Evolutionary conservation across 2,113 vertebrate genomes (phyloP).

Genomic region (Mus spicilegus): DNA sequence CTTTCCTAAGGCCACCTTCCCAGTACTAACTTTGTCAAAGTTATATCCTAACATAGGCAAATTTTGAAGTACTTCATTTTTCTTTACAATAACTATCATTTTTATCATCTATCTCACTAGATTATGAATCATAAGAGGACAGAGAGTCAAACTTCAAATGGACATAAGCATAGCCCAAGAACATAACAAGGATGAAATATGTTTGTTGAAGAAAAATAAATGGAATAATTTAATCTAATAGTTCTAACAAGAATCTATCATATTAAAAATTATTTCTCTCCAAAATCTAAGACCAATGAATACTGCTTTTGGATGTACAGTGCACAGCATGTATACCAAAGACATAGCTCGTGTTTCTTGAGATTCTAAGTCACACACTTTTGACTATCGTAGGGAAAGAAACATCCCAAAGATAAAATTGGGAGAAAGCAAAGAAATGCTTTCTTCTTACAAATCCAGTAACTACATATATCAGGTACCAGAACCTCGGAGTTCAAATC

Average conservation of each 20-base stretch:
- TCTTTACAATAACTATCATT: constrained; percentile 37
- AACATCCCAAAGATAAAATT: constrained; percentile 43
- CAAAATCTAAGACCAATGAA: not conserved
- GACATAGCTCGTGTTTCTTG: constrained; percentile 4
- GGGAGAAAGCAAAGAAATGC: not conserved
- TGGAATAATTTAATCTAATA: constrained; percentile 61
- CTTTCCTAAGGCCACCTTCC: constrained; percentile 4
- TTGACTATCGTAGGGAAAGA: constrained; percentile 12
- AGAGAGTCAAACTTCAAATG: not conserved
- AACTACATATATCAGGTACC: constrained; percentile 34
- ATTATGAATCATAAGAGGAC: not conserved
- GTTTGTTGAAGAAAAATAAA: constrained; percentile 33
- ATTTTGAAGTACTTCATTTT: constrained; percentile 44
- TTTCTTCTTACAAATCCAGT: constrained; percentile 49
- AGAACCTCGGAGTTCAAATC: constrained; percentile 12
- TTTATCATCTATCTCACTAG: not conserved
- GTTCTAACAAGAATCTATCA: not conserved
- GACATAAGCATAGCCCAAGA: not conserved
- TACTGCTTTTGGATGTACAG: not conserved
- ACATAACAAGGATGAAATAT: constrained; percentile 27
- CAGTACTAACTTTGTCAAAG: constrained; percentile 1
- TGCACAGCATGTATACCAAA: constrained; percentile 45
- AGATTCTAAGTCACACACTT: constrained; percentile 29
- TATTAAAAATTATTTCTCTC: constrained; percentile 35
- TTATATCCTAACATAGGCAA: constrained; percentile 14